phyloP scores from a whole-genome alignment of 2,888 invertebrate genomes.

The Phaedon cochleariae region DNA sequence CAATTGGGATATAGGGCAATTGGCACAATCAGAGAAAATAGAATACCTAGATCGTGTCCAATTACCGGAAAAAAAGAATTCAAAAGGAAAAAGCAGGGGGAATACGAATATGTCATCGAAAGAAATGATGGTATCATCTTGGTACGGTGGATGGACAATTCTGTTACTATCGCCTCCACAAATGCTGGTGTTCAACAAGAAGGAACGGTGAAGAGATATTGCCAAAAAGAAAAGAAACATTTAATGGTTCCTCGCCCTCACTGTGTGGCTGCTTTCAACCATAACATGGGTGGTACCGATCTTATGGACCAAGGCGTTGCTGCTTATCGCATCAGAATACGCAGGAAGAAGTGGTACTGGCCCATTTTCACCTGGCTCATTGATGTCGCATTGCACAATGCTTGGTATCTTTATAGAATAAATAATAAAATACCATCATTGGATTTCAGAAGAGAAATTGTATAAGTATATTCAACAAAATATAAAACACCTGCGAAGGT shows the following conservation, averaged over 20 bases:
- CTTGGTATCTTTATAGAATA: too few relatives aligned
- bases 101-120: too few relatives aligned
- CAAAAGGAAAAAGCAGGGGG: slow-evolving; percentile 17
- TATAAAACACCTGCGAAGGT: slow-evolving; percentile 12
- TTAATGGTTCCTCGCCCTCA: slow-evolving; percentile 25
- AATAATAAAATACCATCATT: slow-evolving; percentile 18
- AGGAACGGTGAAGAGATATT: slow-evolving; percentile 13
- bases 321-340: slow-evolving; percentile 15
- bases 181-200: slow-evolving; percentile 17
- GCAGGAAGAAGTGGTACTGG: too few relatives aligned
- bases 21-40: too few relatives aligned
- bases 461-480: slow-evolving; percentile 18
- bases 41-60: slow-evolving; percentile 5
- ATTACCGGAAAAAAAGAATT: slow-evolving; percentile 19
- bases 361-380: too few relatives aligned
- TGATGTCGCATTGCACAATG: too few relatives aligned
- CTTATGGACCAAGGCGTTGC: slow-evolving; percentile 21
- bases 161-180: too few relatives aligned
- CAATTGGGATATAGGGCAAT: too few relatives aligned
- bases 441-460: slow-evolving; percentile 23
- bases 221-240: slow-evolving; percentile 24
- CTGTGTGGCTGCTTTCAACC: slow-evolving; percentile 26
- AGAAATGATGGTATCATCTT: too few relatives aligned
- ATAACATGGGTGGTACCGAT: too few relatives aligned
- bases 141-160: too few relatives aligned